phyloP scores from a whole-genome alignment of 2,797 vertebrate species.

The Thalassophryne amazonica region DNA sequence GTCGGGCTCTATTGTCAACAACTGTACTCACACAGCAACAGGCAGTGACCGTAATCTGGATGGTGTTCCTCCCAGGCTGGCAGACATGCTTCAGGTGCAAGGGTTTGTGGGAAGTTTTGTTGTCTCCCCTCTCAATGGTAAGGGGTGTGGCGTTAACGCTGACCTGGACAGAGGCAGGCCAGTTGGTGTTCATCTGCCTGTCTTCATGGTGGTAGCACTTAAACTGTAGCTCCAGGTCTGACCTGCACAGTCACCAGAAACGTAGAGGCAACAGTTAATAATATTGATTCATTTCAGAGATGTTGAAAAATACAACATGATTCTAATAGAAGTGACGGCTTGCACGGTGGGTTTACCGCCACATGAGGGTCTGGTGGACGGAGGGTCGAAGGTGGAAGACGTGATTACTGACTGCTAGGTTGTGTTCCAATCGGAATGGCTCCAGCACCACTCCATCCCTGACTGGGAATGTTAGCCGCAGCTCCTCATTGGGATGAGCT shows the following conservation, averaged over 20 bases:
- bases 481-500: conserved; percentile 95
- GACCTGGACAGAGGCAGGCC: conserved; percentile 99
- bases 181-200: conserved; percentile 99
- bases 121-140: conserved; percentile 97
- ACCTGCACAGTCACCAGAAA: conserved; percentile 70
- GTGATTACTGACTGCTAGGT: conserved; percentile 98
- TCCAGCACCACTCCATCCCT: conserved; percentile 96
- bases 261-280: background rate
- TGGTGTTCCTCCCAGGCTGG: conserved; percentile 97
- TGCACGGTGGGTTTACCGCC: conserved; percentile 81
- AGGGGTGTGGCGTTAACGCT: conserved; percentile 98
- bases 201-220: conserved; percentile 99
- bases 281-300: background rate
- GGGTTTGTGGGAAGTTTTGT: conserved; percentile 99
- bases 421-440: conserved; percentile 97
- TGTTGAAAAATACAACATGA: background rate
- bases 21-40: conserved; percentile 92
- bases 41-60: conserved; percentile 98
- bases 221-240: conserved; percentile 97
- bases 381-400: conserved; percentile 97
- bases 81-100: conserved; percentile 98
- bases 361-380: conserved; percentile 99
- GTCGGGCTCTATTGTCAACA: too few species aligned
- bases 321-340: background rate
- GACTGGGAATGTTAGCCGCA: conserved; percentile 95